Evolutionary conservation across 2,888 invertebrate species (phyloP), one percentile per base, ranked within the genome.

Genomic region (Agrenia bidenticulata): DNA sequence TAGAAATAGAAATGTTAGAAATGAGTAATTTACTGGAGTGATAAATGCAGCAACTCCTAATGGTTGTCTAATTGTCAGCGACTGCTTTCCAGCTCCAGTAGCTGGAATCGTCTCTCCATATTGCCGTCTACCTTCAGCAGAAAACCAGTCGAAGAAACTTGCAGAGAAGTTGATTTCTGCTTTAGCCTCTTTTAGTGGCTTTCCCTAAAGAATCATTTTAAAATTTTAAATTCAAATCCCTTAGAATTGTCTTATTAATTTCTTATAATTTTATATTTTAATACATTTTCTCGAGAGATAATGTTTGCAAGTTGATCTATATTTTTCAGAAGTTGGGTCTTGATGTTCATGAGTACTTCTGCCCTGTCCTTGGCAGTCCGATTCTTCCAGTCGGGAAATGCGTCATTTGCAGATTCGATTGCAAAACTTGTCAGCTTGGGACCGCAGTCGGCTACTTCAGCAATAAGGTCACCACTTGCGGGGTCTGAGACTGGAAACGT

Each of bases 141-240:
- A 87, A 82, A 90, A 99, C 94, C 94, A 99, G 77, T 98, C 96
- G n/a, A 97, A 82, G 79, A 94, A 98, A 0, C 90, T 87, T 77
- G 90, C 92, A 0, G 94, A 95, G 81, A 97, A 99, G 1, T 80
- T 82, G 1, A 98, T 85, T 83, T 99, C 98, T 26, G 88, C 92
- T 72, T 85, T 83, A 0, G 97, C 85, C 82, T 99, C 98, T 7
- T 83, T 81, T 27, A 95, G 79, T 0, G 96, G 92, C 81, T 99
- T 99, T 0, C 98, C 98, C 57, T 88, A 45, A 19, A 23, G 45
- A 45, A 45, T 19, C 51, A 49, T 49, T 49, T 49, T 49, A 39
- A 15, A 15, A 15, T 39, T 49, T 49, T 17, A n/a, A n/a, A n/a
- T n/a, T n/a, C n/a, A n/a, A n/a, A n/a, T n/a, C n/a, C n/a, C n/a